Evolutionary conservation across 2,888 invertebrate genomes (phyloP), one percentile per base, ranked within the genome.

Genomic region (Flexamia atlantica): DNA sequence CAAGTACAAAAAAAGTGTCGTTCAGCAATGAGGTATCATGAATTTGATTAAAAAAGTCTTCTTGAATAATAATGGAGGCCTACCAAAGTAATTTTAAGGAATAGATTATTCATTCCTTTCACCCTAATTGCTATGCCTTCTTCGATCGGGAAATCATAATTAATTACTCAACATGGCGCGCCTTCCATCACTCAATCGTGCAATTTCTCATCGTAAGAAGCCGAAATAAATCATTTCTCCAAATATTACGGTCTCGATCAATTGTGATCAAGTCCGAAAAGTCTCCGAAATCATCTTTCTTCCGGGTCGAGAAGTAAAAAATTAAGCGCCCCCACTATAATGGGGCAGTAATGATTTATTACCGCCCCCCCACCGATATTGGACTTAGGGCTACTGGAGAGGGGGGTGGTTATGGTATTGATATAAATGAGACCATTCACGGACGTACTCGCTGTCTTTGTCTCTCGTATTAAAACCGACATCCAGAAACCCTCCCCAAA

Each of bases 361-460:
- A 74, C 74, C 57, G 57, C 5, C n/a, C n/a, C 7, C 36, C 5
- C n/a, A 4, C 7, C 36, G 25, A 76, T 76, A 76, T 50, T 50
- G 76, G 76, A n/a, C 36, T 30, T 28, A 57, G 57, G 79, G 74
- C 30, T 20, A 23, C 46, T n/a, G 40, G 74, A 42, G 74, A n/a
- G 74, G 82, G 82, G 32, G 42, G 42, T 46, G 40, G 68, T 68
- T 68, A 64, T 81, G n/a, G 81, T 70, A 82, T 82, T 82, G 82
- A 82, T 82, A 82, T 82, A 82, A 74, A 83, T 83, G 82, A 83
- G 82, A 83, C n/a, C 82, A 82, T 82, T 82, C 72, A 82, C 72
- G 53, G 53, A 53, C 82, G 57, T 83, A 79, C 57, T 53, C 57
- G 1, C 28, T 25, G 64, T 80, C 83, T 83, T 83, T 83, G 83